Percentiles rank a stretch among this genome's conserved stretches.
phyloP scores from a whole-genome alignment of 2,797 vertebrate species.

The Pogoniulus pusillus region DNA sequence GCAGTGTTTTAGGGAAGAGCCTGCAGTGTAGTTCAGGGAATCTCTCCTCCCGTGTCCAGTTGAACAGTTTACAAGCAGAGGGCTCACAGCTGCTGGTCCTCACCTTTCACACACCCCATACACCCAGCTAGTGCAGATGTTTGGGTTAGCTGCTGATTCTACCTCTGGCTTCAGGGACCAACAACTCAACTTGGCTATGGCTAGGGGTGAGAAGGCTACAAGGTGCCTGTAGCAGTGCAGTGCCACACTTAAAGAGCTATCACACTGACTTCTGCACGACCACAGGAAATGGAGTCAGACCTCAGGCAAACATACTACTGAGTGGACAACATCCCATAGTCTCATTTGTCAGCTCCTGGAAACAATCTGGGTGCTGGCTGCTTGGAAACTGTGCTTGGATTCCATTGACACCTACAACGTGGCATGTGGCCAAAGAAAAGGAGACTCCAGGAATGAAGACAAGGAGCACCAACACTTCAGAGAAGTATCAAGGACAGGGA shows the following conservation, averaged over 20 bases:
- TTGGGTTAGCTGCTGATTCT: neutral
- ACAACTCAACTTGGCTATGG: too few species aligned
- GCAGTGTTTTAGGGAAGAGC: neutral
- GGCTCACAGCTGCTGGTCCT: neutral
- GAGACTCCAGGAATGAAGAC: neutral
- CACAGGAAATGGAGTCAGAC: neutral
- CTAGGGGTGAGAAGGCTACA: neutral
- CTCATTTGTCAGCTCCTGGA: neutral
- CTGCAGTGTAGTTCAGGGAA: neutral
- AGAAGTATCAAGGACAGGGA: neutral
- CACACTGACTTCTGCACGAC: neutral
- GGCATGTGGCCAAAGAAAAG: neutral
- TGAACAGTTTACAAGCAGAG: neutral
- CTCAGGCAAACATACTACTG: neutral
- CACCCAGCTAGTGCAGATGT: neutral
- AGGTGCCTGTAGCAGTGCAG: neutral
- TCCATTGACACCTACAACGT: neutral
- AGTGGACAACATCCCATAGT: neutral
- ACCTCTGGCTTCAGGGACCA: too few species aligned
- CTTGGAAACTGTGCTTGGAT: constrained; percentile 45
- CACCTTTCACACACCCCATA: neutral
- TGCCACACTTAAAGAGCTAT: neutral
- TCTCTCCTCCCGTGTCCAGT: neutral
- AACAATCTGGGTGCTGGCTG: rapidly evolving
- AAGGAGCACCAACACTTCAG: neutral